Base-by-base conservation (phyloP, 2,113 vertebrate species). In the Psittacus erithacus region DNA sequence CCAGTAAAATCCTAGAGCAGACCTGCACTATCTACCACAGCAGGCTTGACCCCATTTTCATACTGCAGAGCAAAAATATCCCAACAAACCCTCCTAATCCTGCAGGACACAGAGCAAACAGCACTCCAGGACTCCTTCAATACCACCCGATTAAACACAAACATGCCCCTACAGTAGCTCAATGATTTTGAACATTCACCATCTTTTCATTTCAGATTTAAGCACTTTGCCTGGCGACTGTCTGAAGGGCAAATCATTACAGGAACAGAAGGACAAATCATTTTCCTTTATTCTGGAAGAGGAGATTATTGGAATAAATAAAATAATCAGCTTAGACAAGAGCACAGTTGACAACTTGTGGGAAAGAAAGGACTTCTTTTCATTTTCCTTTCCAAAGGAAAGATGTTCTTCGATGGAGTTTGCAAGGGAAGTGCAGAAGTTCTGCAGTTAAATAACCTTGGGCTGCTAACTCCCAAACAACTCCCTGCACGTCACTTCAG, bases 271-370 rank as follows among this genome's bases (percentile, higher is more conserved):
- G 90, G 92, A 92, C 92, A 96, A 96, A 93, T 96, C 89, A 94
- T 95, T 95, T 94, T 88, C 82, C 46, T 96, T 94, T 95, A 79
- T 95, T 92, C 89, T 91, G 63, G 62, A 89, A 83, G 95, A 91
- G 84, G 91, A 78, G 96, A 97, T 97, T 96, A 97, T 91, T 88
- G 75, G 84, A 93, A 96, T 95, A 97, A 97, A 97, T 95, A 96
- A 97, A 97, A 96, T 90, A 97, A 97, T 97, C 97, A 95, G 96
- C 97, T 97, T 97, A 96, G 93, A 92, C 64, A 93, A 82, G 73
- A 96, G 59, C 67, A 87, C 23, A 49, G 85, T 76, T 95, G 55
- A 79, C 59, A 94, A 92, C 52, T 92, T 95, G 19, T 22, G 86
- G 83, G 70, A 96, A 92, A 86, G 75, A 92, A 47, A 88, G 25